A percentile compares a stretch with the other conserved stretches of the same genome.
These are phyloP conservation scores for Chiroxiphia lanceolata DNA, from an alignment of 2,797 vertebrate genomes.

Conservation along the genomic window DNA sequence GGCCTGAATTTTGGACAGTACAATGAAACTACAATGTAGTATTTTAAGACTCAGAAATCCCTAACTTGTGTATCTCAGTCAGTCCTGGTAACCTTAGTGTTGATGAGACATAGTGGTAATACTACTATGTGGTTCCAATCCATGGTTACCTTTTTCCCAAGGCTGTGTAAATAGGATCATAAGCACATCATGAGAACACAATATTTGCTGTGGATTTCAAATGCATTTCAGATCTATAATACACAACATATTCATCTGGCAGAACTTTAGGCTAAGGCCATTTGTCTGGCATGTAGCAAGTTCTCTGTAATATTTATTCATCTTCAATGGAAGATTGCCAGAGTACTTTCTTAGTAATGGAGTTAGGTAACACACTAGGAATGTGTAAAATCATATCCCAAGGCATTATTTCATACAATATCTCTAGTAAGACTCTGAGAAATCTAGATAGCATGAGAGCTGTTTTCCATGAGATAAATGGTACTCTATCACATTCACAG, in stretches of 20 bases:
- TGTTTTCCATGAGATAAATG: background rate
- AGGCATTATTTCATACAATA: slow-evolving; percentile 8
- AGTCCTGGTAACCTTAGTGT: background rate
- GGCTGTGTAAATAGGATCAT: background rate
- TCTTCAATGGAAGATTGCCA: slow-evolving; percentile 31
- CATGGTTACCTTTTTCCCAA: background rate
- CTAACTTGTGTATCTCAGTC: background rate
- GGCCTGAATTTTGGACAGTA: background rate
- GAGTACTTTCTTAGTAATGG: slow-evolving; percentile 16
- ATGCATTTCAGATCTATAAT: slow-evolving; percentile 31
- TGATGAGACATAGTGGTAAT: background rate
- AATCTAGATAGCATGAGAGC: background rate
- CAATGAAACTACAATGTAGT: background rate
- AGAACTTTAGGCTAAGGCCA: slow-evolving; percentile 2
- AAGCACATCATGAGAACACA: background rate
- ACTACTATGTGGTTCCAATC: background rate
- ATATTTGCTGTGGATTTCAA: slow-evolving; percentile 25
- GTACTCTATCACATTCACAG: background rate
- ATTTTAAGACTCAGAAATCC: background rate
- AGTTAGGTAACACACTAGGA: background rate
- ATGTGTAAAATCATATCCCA: slow-evolving; percentile 33
- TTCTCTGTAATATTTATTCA: slow-evolving; percentile 60
- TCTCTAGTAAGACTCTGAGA: background rate
- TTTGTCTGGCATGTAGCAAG: slow-evolving; percentile 42
- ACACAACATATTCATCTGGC: slow-evolving; percentile 44